Percentiles rank a stretch among this genome's conserved stretches.
Evolutionary conservation across 1,140 invertebrate species (phyloP).

Genomic region (Hylaeus anthracinus): DNA sequence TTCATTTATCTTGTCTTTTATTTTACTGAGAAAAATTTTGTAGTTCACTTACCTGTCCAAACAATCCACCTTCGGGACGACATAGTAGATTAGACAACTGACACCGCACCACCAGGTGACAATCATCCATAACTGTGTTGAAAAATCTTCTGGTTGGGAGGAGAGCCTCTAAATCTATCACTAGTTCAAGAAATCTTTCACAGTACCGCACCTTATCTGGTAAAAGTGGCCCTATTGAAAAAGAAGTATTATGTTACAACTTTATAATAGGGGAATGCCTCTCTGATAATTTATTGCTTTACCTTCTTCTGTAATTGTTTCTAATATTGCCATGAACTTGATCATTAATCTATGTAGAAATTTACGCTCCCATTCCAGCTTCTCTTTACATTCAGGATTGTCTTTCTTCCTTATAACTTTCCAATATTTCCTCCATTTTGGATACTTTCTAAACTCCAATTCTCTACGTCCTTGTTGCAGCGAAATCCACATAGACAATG

Average conservation of each 20-base stretch:
- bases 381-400: constrained; percentile 86
- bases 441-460: constrained; percentile 91
- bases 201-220: constrained; percentile 90
- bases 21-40: background rate
- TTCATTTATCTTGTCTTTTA: background rate
- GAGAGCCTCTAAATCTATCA: constrained; percentile 97
- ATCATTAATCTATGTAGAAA: constrained; percentile 95
- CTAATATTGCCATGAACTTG: constrained; percentile 93
- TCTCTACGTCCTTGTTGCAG: constrained; percentile 92
- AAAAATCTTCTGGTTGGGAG: constrained; percentile 98
- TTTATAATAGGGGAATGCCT: background rate
- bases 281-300: constrained; percentile 56
- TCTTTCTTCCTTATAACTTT: constrained; percentile 93
- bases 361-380: constrained; percentile 91
- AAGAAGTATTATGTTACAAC: constrained; percentile 28
- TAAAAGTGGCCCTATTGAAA: constrained; percentile 79
- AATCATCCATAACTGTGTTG: constrained; percentile 97
- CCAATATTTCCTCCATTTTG: constrained; percentile 97
- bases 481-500: constrained; percentile 96
- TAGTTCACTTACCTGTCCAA: constrained; percentile 88
- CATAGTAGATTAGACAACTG: constrained; percentile 88
- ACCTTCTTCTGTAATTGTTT: constrained; percentile 87
- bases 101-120: constrained; percentile 95
- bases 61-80: constrained; percentile 94
- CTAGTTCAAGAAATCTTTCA: constrained; percentile 97